Evolutionary conservation across 2,797 vertebrate species (phyloP).

Genomic region (Siniperca undulata): DNA sequence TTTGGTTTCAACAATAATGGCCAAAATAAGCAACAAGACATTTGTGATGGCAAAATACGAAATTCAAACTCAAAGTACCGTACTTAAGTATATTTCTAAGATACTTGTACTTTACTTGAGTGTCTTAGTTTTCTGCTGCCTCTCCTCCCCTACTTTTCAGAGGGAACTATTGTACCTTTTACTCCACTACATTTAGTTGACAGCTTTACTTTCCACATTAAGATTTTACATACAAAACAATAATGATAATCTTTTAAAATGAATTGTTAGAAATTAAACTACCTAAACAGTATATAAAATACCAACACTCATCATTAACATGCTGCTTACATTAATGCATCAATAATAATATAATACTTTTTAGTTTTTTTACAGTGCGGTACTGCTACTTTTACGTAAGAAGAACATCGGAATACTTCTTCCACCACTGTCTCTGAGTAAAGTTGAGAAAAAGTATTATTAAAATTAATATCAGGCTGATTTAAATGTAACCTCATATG

Average conservation of each 20-base stretch:
- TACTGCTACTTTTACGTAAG: background rate
- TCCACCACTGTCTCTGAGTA: background rate
- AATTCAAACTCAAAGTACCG: background rate
- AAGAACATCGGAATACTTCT: no score
- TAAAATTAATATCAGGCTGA: background rate
- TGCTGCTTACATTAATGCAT: background rate
- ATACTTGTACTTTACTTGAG: background rate
- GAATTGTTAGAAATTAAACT: background rate
- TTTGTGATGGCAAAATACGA: background rate
- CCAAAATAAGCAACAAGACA: background rate
- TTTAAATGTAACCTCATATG: background rate
- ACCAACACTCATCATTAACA: background rate
- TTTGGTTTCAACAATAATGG: background rate
- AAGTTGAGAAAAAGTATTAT: background rate
- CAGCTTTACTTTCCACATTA: background rate
- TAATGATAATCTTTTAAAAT: conserved; percentile 1
- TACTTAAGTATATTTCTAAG: background rate
- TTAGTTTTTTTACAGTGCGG: no score
- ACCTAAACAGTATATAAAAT: background rate
- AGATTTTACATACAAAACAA: no score
- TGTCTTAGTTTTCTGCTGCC: background rate
- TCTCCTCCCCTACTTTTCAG: background rate
- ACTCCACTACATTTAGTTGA: background rate
- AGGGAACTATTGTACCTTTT: background rate
- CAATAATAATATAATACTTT: no score